A percentile compares a stretch with the other conserved stretches of the same genome.
phyloP scores from a whole-genome alignment of 2,888 invertebrate species.

The Petrolisthes cinctipes region DNA sequence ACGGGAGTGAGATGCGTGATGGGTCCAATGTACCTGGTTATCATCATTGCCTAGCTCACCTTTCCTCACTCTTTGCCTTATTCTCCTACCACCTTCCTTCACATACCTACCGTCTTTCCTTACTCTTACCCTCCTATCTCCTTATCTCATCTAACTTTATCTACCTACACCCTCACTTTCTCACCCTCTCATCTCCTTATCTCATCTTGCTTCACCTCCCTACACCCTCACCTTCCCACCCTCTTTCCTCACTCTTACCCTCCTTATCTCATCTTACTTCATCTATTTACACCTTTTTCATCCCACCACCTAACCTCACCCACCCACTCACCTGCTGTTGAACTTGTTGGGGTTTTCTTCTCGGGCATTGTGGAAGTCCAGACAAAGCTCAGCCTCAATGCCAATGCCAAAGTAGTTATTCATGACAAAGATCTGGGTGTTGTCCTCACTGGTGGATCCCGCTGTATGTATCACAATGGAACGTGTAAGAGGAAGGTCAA shows the following conservation, averaged over 20 bases:
- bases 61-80: not conserved
- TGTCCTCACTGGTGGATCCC: slow-evolving; percentile 95
- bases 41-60: too few species aligned
- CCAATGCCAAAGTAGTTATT: slow-evolving; percentile 99
- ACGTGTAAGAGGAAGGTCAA: not conserved
- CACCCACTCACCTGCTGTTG: slow-evolving; percentile 77
- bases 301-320: not conserved
- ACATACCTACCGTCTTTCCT: not conserved
- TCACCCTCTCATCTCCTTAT: not conserved
- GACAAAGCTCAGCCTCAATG: slow-evolving; percentile 97
- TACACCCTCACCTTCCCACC: not conserved
- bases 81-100: not conserved
- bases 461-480: slow-evolving; percentile 68
- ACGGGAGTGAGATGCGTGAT: too few species aligned
- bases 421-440: slow-evolving; percentile 99
- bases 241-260: not conserved
- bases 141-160: not conserved
- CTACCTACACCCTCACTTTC: not conserved
- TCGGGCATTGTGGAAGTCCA: slow-evolving; percentile 98
- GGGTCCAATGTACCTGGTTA: too few species aligned
- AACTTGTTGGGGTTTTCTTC: slow-evolving; percentile 99
- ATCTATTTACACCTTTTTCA: not conserved
- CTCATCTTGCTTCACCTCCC: not conserved
- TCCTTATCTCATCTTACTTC: not conserved
- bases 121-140: not conserved